Base-by-base conservation (phyloP, 2,888 invertebrate species). In the Bibio marci region DNA sequence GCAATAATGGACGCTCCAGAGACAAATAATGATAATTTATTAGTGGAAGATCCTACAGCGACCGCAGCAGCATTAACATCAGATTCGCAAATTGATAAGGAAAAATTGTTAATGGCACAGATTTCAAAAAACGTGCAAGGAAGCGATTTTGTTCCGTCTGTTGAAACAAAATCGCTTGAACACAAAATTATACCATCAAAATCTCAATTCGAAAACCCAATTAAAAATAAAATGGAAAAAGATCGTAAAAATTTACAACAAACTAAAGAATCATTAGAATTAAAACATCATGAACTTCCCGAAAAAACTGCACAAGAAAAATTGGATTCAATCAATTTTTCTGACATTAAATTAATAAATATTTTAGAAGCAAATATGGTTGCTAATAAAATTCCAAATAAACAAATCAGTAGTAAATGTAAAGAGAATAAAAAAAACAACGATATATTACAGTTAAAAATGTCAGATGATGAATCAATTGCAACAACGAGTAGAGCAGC, bases 131-230 rank as follows among this genome's bases (percentile, higher is more conserved):
- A 43, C 43, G 40, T 36, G 41, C 28, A 33, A 41, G 41, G 41
- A 43, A 43, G 43, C 43, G 43, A 35, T 43, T 43, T 41, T 43
- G 43, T 37, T 39, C 41, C 7, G 41, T 43, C 37, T 43, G 43
- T 31, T 43, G 31, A 22, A 28, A 15, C 28, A 31, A 25, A 35
- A 35, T 35, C 40, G 37, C 40, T 37, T 13, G 35, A 13, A 18
- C 3, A 6, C 10, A 33, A 18, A 26, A 11, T 4, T 17, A 18
- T n/a, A 18, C 10, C 30, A 37, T 10, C 8, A 10, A 13, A 14
- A 36, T 22, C 4, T 8, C 13, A 28, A 22, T 22, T 22, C 8
- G 22, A 22, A 22, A 22, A 14, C 4, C 4, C 13, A 32, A 32
- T 17, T 32, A 32, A 7, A 32, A 10, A 5, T 4, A 17, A 10